A percentile compares a stretch with the other conserved stretches of the same genome.
phyloP scores from a whole-genome alignment of 2,113 vertebrate species.

The Regulus satrapa region DNA sequence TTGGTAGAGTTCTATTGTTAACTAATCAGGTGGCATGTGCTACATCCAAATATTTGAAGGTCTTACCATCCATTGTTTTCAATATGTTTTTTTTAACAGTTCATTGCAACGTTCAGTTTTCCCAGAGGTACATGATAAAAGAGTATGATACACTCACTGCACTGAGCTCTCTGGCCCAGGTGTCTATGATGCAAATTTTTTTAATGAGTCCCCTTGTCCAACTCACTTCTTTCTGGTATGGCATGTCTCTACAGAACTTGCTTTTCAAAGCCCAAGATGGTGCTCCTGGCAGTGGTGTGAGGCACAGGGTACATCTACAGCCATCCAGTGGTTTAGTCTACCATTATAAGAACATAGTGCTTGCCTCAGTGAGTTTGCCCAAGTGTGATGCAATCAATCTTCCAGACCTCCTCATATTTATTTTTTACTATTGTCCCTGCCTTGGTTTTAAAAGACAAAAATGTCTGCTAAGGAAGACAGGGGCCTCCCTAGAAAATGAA shows the following conservation, averaged over 20 bases:
- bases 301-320: background rate
- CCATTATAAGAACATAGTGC: rapidly evolving
- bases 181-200: background rate
- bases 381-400: background rate
- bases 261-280: background rate
- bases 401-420: background rate
- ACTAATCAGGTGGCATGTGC: background rate
- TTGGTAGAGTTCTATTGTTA: background rate
- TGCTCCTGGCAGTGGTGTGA: background rate
- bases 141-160: background rate
- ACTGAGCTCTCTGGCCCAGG: background rate
- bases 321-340: background rate
- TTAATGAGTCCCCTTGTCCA: background rate
- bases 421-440: background rate
- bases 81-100: background rate
- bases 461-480: too few species aligned
- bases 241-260: background rate
- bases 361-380: background rate
- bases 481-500: too few species aligned
- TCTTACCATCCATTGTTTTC: background rate
- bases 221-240: background rate
- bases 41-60: background rate
- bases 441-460: too few species aligned
- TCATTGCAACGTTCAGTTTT: background rate
- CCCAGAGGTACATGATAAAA: background rate